phyloP scores from a whole-genome alignment of 2,113 vertebrate genomes.

The Ginglymostoma cirratum region DNA sequence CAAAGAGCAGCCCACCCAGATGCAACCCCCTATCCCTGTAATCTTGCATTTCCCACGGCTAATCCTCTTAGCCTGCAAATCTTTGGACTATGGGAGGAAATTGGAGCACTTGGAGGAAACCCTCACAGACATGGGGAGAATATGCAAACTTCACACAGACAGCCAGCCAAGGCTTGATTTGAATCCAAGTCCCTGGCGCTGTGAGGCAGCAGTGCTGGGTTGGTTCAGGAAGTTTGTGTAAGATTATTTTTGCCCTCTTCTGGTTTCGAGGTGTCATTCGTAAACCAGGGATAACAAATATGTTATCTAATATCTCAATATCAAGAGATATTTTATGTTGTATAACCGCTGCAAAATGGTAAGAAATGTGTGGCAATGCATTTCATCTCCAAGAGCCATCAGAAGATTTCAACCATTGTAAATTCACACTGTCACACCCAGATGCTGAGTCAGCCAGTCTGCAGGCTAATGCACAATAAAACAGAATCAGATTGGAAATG shows the following conservation, averaged over 20 bases:
- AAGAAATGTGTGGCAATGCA: neutral
- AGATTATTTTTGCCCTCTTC: neutral
- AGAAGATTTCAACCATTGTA: neutral
- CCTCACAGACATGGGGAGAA: no score
- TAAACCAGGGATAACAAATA: neutral
- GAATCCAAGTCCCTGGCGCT: no score
- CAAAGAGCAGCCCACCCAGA: no score
- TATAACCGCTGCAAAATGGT: neutral
- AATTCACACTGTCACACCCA: constrained; percentile 5
- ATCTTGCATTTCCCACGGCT: no score
- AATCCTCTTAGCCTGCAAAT: no score
- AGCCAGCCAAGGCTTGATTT: no score
- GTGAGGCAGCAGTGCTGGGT: neutral
- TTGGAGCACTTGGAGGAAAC: no score
- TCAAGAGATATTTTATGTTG: neutral
- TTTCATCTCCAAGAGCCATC: neutral
- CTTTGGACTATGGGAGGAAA: no score
- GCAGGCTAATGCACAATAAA: neutral
- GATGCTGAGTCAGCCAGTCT: constrained; percentile 24
- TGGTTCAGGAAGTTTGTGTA: neutral
- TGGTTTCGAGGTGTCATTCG: neutral
- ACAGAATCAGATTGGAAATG: neutral
- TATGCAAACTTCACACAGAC: no score
- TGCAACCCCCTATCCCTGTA: no score
- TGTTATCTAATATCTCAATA: neutral